Percentiles rank a stretch among this genome's conserved stretches.
Conservation (phyloP, 2,888 invertebrate genomes). For the Eueremaeus valkanovi region DNA sequence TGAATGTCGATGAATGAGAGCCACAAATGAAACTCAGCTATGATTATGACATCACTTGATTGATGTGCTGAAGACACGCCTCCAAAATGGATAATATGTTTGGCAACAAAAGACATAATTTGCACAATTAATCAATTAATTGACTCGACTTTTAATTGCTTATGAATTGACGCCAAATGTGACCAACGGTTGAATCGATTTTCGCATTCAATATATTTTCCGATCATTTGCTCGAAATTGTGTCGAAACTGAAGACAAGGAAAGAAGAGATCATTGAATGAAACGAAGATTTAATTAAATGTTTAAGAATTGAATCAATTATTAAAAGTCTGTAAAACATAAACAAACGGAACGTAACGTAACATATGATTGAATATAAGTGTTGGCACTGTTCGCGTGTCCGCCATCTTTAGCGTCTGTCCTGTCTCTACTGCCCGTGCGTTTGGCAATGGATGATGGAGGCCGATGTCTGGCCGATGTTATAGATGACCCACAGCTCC, state of each 20-base stretch:
- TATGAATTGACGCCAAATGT: not conserved
- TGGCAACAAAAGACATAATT: too few species aligned
- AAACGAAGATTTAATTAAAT: too few species aligned
- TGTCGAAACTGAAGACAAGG: not conserved
- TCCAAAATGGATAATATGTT: too few species aligned
- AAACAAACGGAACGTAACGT: not conserved
- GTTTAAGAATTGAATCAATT: not conserved
- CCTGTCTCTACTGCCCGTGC: not conserved
- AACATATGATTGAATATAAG: not conserved
- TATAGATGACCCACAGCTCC: conserved; percentile 51
- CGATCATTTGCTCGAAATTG: not conserved
- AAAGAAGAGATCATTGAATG: not conserved
- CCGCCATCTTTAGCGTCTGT: too few species aligned
- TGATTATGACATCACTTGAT: conserved; percentile 1
- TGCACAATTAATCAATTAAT: too few species aligned
- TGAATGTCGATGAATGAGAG: too few species aligned
- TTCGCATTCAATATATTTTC: not conserved
- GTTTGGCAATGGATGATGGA: conserved; percentile 51
- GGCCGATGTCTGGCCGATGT: conserved; percentile 52
- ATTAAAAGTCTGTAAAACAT: not conserved
- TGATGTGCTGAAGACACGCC: too few species aligned
- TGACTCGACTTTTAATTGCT: not conserved
- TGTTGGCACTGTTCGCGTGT: not conserved
- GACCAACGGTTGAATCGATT: not conserved
- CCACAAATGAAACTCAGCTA: too few species aligned